A percentile compares a stretch with the other conserved stretches of the same genome.
phyloP scores from a whole-genome alignment of 2,888 invertebrate genomes.

The Apomyelois bistriatella region DNA sequence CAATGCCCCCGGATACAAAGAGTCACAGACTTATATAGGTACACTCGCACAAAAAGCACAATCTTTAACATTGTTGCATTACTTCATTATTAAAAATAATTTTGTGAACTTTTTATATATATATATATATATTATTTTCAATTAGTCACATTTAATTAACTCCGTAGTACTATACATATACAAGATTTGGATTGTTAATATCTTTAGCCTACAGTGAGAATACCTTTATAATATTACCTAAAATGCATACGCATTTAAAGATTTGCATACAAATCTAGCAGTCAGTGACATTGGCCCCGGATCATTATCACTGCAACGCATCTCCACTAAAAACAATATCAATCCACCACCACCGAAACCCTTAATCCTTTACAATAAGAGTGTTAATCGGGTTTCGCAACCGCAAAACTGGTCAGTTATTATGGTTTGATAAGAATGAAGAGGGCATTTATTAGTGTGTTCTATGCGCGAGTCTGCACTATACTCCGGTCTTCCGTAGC shows the following conservation, averaged over 20 bases:
- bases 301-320: conserved; percentile 21
- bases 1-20: too few relatives aligned
- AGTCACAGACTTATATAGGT: too few relatives aligned
- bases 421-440: conserved; percentile 35
- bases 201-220: too few relatives aligned
- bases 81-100: too few relatives aligned
- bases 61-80: too few relatives aligned
- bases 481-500: conserved; percentile 29
- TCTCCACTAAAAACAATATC: conserved; percentile 1
- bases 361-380: conserved; percentile 13
- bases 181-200: too few relatives aligned
- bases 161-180: too few relatives aligned
- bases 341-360: neutral
- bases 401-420: conserved; percentile 9
- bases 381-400: conserved; percentile 12
- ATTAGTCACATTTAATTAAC: too few relatives aligned
- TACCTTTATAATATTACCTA: too few relatives aligned
- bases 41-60: too few relatives aligned
- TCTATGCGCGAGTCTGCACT: conserved; percentile 32
- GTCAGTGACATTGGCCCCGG: conserved; percentile 28
- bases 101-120: too few relatives aligned
- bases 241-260: neutral
- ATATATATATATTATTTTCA: too few relatives aligned
- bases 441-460: conserved; percentile 42
- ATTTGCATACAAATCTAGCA: conserved; percentile 6